Evolutionary conservation across 2,113 vertebrate species (phyloP), one percentile per base, ranked within the genome.

Genomic region (Neodon shergylaensis): DNA sequence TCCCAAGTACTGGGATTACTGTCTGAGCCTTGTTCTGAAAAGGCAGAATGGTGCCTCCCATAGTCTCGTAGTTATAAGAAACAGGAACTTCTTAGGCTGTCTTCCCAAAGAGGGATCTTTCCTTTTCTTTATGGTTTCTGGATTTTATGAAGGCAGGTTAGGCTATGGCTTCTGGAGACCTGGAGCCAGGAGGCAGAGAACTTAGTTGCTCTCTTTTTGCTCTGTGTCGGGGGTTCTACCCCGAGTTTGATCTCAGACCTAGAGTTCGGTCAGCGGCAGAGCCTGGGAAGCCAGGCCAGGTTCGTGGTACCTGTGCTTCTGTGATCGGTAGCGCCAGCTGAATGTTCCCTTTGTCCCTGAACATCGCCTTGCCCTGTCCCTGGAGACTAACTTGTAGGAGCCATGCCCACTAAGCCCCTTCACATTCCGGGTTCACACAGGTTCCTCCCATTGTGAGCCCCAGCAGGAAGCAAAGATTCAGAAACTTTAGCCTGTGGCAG

Each of bases 241-340:
- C 68, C 39, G n/a, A 58, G 16, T 22, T 7, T 66, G 12, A 21
- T 2, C 7, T 8, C 42, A 4, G 68, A 21, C 72, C 76, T 74
- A 14, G 10, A 0, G 39, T 3, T n/a, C 39, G 21, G n/a, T 52
- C 39, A 1, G 4, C 17, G 28, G 58, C 10, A 12, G 44, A 8
- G 47, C 83, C 84, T 90, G 24, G 77, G n/a, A 63, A 63, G 61
- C 14, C 28, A 22, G 31, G 66, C n/a, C 0, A 0, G 76, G 92
- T 89, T 88, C 9, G 11, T 21, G 28, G 61, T 28, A 52, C 9
- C 36, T 87, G 83, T 61, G 63, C 28, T 49, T 33, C 31, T 44
- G 42, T 19, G 0, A 39, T 47, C 19, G 17, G 7, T 39, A n/a
- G 36, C 7, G 19, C 1, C 8, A 14, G 73, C 33, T 1, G 14